A percentile compares a stretch with the other conserved stretches of the same genome.
Conservation (phyloP, 2,888 invertebrate genomes). For the Idaea aversata region DNA sequence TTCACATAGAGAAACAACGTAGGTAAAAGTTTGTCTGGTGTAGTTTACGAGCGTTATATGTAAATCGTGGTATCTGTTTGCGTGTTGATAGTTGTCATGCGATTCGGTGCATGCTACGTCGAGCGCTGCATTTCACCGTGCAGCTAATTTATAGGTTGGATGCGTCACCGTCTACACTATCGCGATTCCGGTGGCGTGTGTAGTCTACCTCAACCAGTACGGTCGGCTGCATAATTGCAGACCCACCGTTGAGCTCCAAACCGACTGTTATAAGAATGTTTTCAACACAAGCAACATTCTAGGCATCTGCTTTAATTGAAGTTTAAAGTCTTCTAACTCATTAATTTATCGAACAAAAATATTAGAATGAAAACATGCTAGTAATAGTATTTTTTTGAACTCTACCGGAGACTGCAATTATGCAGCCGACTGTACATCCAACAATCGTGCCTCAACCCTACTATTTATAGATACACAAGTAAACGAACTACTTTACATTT, state of each 20-base stretch:
- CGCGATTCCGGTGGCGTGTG: conserved; percentile 54
- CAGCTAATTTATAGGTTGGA: conserved; percentile 42
- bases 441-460: conserved; percentile 31
- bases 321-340: no score
- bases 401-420: no score
- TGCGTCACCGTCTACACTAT: conserved; percentile 51
- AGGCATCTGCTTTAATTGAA: no score
- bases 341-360: no score
- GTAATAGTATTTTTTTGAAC: no score
- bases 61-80: conserved; percentile 37
- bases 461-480: conserved; percentile 44
- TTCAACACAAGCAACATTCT: no score
- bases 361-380: no score
- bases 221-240: no score
- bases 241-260: no score
- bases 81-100: conserved; percentile 37
- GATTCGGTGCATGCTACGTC: conserved; percentile 14
- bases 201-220: conserved; percentile 23
- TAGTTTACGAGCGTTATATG: conserved; percentile 51
- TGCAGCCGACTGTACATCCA: conserved; percentile 21
- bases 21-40: conserved; percentile 40
- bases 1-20: conserved; percentile 33
- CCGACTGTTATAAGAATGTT: no score
- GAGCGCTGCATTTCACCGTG: conserved; percentile 19
- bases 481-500: conserved; percentile 45